Percentiles rank a stretch among this genome's conserved stretches.
Evolutionary conservation across 2,888 invertebrate species (phyloP).

Genomic region (Phengaris arion): DNA sequence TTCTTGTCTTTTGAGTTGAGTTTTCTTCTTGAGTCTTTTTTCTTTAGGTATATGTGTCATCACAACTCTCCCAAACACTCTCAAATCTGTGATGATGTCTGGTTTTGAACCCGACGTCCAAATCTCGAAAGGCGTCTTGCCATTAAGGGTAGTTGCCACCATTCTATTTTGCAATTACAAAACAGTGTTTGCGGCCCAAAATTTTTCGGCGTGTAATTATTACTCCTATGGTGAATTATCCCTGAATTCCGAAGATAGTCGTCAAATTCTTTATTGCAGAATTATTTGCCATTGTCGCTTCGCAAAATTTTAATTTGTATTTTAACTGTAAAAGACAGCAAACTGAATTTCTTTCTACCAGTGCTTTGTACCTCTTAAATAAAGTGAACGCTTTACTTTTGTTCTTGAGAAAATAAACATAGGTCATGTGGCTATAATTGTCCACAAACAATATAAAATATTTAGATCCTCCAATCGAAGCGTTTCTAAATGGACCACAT

Average conservation of each 20-base stretch:
- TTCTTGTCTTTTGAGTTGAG: constrained; percentile 43
- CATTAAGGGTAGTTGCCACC: not conserved
- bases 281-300: constrained; percentile 37
- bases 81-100: constrained; percentile 35
- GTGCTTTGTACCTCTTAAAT: constrained; percentile 37
- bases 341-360: too few relatives aligned
- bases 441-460: constrained; percentile 24
- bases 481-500: constrained; percentile 36
- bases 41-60: constrained; percentile 39
- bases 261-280: constrained; percentile 35
- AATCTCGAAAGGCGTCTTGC: constrained; percentile 38
- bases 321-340: too few relatives aligned
- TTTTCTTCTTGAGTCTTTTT: too few relatives aligned
- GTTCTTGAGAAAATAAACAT: constrained; percentile 39
- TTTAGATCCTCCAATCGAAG: constrained; percentile 30
- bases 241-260: constrained; percentile 35
- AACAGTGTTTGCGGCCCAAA: not conserved
- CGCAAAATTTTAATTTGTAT: constrained; percentile 34
- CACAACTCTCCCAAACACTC: constrained; percentile 39
- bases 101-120: constrained; percentile 39
- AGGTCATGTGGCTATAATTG: constrained; percentile 34
- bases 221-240: constrained; percentile 40
- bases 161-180: not conserved
- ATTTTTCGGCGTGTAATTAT: constrained; percentile 36
- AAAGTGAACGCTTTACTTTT: constrained; percentile 37